Conservation (phyloP, 2,888 invertebrate genomes). For the Lepidocyrtoides sp. region DNA sequence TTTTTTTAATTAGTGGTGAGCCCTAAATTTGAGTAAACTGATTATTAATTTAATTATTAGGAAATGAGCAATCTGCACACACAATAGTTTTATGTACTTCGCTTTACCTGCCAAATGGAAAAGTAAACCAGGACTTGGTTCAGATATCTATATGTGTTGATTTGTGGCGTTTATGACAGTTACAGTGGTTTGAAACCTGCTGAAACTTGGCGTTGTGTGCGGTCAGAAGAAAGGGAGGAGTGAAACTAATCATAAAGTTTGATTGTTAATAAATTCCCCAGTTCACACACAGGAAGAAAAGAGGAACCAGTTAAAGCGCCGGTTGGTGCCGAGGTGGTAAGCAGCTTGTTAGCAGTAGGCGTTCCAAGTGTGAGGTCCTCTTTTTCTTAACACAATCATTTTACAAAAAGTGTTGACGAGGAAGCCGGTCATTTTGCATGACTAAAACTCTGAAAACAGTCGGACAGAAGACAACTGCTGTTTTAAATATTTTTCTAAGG, state of each 20-base stretch:
- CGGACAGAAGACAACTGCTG: background rate
- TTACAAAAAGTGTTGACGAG: background rate
- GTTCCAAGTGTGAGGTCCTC: constrained; percentile 14
- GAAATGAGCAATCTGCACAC: background rate
- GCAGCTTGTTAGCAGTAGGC: background rate
- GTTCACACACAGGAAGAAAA: background rate
- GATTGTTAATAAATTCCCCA: background rate
- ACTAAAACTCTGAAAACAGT: background rate
- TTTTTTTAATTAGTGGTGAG: background rate
- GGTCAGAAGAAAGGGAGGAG: background rate
- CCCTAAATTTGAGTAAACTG: background rate
- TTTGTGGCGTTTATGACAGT: constrained; percentile 25
- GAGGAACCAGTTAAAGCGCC: background rate
- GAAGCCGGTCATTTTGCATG: background rate
- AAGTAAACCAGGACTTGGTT: constrained; percentile 75
- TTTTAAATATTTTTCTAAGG: background rate
- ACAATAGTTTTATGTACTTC: background rate
- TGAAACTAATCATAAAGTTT: background rate
- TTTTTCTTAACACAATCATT: background rate
- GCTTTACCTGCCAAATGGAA: constrained; percentile 41
- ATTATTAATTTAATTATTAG: background rate
- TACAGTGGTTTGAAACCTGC: background rate
- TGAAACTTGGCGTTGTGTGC: constrained; percentile 7
- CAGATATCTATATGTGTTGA: background rate
- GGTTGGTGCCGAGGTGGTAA: background rate